phyloP scores from a whole-genome alignment of 2,113 vertebrate genomes.

The Cololabis saira region DNA sequence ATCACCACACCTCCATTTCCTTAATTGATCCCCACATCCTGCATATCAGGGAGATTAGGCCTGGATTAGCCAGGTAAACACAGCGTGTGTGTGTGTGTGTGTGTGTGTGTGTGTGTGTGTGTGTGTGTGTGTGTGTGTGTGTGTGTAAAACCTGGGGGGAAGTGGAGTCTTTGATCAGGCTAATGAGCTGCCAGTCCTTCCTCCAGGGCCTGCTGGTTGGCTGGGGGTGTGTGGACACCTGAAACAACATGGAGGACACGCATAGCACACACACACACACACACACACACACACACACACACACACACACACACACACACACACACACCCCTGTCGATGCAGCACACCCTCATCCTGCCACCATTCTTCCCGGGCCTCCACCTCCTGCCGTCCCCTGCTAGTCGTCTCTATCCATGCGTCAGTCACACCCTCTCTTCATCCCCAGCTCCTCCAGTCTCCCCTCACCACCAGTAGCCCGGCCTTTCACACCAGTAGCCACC shows the following conservation, averaged over 20 bases:
- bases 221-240: conserved; percentile 70
- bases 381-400: conserved; percentile 68
- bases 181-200: conserved; percentile 78
- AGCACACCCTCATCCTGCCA: conserved; percentile 69
- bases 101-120: conserved; percentile 41
- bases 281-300: no score
- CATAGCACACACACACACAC: conserved; percentile 9
- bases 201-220: conserved; percentile 65
- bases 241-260: conserved; percentile 68
- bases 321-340: conserved; percentile 36
- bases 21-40: conserved; percentile 74
- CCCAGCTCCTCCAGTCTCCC: conserved; percentile 51
- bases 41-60: conserved; percentile 69
- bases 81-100: conserved; percentile 9
- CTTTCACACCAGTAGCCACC: conserved; percentile 55
- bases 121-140: conserved; percentile 36
- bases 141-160: conserved; percentile 52
- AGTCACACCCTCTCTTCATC: conserved; percentile 67
- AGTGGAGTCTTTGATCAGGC: conserved; percentile 76
- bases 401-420: conserved; percentile 71
- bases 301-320: conserved; percentile 46
- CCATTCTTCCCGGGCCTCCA: conserved; percentile 61
- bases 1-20: conserved; percentile 68
- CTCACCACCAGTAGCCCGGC: conserved; percentile 66
- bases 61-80: conserved; percentile 73